These are phyloP conservation scores for Doris montereyensis DNA, from an alignment of 2,888 invertebrate species.

Conservation along the genomic window DNA sequence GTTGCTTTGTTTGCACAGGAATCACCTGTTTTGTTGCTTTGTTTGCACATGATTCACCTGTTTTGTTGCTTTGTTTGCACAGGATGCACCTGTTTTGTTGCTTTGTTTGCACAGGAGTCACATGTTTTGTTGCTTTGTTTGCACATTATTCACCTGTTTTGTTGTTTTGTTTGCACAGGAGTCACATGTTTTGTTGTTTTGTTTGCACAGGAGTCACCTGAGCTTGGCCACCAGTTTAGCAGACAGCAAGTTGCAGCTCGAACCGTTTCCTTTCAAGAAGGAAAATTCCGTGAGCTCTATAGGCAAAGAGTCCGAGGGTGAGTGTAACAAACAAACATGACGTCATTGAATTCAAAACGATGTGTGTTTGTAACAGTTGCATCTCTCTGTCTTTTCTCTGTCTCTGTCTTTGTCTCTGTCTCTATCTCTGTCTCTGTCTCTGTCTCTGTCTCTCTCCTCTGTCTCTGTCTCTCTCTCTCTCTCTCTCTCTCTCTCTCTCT, in stretches of 20 bases:
- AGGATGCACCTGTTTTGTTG: too few species aligned
- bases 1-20: too few species aligned
- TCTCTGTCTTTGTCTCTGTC: background rate
- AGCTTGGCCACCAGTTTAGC: slow-evolving; percentile 64
- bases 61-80: too few species aligned
- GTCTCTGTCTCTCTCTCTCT: background rate
- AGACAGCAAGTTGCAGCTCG: slow-evolving; percentile 57
- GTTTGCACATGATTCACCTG: too few species aligned
- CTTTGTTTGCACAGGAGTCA: too few species aligned
- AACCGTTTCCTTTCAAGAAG: slow-evolving; percentile 57
- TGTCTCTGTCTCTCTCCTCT: background rate
- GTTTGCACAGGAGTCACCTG: slow-evolving; percentile 67
- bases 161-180: too few species aligned
- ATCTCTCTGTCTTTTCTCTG: background rate
- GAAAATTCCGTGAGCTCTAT: slow-evolving; percentile 58
- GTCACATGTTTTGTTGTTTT: too few species aligned
- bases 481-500: background rate
- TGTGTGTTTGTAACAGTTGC: too few species aligned
- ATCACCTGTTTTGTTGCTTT: too few species aligned
- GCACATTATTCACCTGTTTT: too few species aligned
- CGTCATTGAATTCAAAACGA: background rate
- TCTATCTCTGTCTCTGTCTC: too few species aligned
- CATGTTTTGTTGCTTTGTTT: too few species aligned
- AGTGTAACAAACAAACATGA: background rate
- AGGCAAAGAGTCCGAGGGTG: slow-evolving; percentile 56